Evolutionary conservation across 2,888 invertebrate genomes (phyloP).

Genomic region (Apomyelois bistriatella): DNA sequence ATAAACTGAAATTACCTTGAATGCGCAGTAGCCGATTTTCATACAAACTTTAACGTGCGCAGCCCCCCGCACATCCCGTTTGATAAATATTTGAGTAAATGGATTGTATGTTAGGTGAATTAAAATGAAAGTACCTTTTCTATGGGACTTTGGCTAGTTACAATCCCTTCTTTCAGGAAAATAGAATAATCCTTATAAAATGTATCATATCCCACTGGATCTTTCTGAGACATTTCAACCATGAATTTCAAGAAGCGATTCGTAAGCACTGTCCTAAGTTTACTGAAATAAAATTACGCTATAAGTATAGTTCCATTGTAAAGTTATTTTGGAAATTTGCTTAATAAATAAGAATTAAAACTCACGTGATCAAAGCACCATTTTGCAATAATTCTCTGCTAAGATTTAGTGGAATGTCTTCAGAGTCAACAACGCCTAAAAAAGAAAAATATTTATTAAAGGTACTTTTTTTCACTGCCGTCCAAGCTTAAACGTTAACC

Average conservation of each 20-base stretch:
- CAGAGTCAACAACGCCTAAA: slow-evolving; percentile 96
- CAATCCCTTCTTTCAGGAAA: slow-evolving; percentile 97
- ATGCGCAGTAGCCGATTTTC: too few species aligned
- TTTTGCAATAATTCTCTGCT: slow-evolving; percentile 98
- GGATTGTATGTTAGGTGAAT: too few species aligned
- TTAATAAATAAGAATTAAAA: neutral
- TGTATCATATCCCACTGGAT: slow-evolving; percentile 87
- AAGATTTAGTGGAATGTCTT: slow-evolving; percentile 98
- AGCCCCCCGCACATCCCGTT: too few species aligned
- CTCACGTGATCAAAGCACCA: slow-evolving; percentile 90
- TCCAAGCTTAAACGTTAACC: neutral
- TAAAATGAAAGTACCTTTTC: slow-evolving; percentile 83
- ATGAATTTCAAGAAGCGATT: slow-evolving; percentile 91
- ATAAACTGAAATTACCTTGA: too few species aligned
- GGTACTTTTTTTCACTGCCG: too few species aligned
- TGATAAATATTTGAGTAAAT: too few species aligned
- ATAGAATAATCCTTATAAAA: slow-evolving; percentile 96
- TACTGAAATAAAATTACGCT: slow-evolving; percentile 64
- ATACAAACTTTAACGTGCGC: too few species aligned
- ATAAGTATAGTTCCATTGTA: neutral
- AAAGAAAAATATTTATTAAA: slow-evolving; percentile 25
- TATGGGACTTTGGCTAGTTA: slow-evolving; percentile 87
- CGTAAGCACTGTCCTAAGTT: slow-evolving; percentile 90
- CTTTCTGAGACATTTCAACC: slow-evolving; percentile 90
- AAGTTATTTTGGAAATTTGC: too few species aligned